Evolutionary conservation across 2,888 invertebrate genomes (phyloP), one percentile per base, ranked within the genome.

Genomic region (Drosophila nr. fundita): DNA sequence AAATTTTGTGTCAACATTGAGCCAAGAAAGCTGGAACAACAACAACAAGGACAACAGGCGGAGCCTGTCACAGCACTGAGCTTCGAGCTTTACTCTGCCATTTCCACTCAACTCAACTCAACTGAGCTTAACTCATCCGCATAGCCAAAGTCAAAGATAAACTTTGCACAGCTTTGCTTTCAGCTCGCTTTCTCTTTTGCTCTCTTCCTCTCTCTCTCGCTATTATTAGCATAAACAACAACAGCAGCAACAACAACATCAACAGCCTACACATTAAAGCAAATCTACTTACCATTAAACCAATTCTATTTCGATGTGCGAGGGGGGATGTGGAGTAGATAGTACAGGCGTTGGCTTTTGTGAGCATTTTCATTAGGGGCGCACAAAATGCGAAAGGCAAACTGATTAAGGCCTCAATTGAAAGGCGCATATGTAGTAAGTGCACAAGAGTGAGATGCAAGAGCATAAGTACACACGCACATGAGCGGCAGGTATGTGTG

Each of bases 251-350:
- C 61, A 67, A 59, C 50, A 69, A 32, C 38, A 73, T 38, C 32
- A 59, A 34, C 36, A 54, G 53, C 53, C 60, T 49, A 52, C 73
- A 83, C 81, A 78, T 84, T 80, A 75, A 63, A 68, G 76, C 45
- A 89, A 84, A 84, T 89, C 84, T 87, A 89, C 84, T 84, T 84
- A 84, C 69, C 78, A 81, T 86, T 80, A 89, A 84, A 89, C 84
- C 89, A 84, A 89, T 88, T 84, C 87, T 66, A 68, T 82, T 73
- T 68, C 30, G 38, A 2, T 40, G n/a, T 11, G 34, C 15, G 2
- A 27, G 10, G 2, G 7, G 5, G n/a, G 11, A 7, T 5, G 24
- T 11, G n/a, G 10, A 10, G 24, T 32, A 27, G 11, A 24, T 11
- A 40, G 38, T n/a, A n/a, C 4, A 50, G 42, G 24, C 53, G 21